Base-by-base conservation (phyloP, 2,797 vertebrate genomes). In the Chiloscyllium punctatum region DNA sequence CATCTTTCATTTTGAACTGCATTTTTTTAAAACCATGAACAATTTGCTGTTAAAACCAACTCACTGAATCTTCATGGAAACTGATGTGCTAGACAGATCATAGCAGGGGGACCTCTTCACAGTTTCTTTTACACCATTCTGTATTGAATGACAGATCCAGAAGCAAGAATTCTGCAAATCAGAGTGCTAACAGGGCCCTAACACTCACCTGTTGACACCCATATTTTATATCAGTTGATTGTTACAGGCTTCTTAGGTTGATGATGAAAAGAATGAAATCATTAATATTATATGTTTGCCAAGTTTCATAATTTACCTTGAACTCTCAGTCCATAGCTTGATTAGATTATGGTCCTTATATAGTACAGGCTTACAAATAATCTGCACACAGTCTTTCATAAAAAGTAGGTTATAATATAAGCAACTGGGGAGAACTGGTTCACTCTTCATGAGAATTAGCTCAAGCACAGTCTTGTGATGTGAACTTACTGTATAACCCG, bases 11-110 rank as follows among this genome's bases (percentile, higher is more conserved):
- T 92, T 92, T 69, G n/a, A 92, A 69, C 62, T 68, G n/a, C 21
- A 92, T 42, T 87, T 91, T 37, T 91, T 90, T 69, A 69, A 48
- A 84, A 69, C 9, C 0, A n/a, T 92, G 90, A 92, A 92, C 66
- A 92, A 92, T 92, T 69, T 68, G 18, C 8, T 66, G 42, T 42
- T 69, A 69, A 92, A 92, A 37, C 90, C 90, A 69, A 69, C 18
- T 92, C 90, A n/a, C n/a, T 92, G 90, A 92, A 92, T 23, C 66
- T 92, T 92, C n/a, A 42, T 92, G 90, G 9, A 92, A 92, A 92
- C 66, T 69, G 62, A 37, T 92, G 62, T 92, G 62, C 62, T 37
- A 23, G 66, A 69, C 90, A 37, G 37, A 42, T 92, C 62, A 92
- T 33, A 91, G 57, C 15, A 66, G 88, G 88, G 30, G 53, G 30